A percentile compares a stretch with the other conserved stretches of the same genome.
Evolutionary conservation across 2,888 invertebrate species (phyloP).

Genomic region (Pandemis corylana): DNA sequence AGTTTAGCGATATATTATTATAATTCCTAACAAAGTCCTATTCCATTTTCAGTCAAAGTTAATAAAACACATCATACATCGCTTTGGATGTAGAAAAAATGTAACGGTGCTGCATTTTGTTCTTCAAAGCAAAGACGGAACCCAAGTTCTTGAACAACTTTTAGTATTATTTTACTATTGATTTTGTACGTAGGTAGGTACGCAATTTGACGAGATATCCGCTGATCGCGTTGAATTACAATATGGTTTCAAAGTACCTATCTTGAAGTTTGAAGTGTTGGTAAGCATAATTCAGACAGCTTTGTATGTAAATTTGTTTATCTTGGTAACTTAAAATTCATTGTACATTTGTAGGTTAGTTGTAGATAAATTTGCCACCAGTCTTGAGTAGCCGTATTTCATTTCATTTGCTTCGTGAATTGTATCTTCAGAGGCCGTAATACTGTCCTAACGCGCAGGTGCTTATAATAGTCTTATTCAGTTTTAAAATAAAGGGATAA

Average conservation of each 20-base stretch:
- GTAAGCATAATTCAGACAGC: slow-evolving; percentile 1
- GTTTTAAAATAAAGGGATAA: too few species aligned
- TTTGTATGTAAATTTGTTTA: slow-evolving; percentile 8
- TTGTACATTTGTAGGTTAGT: background rate
- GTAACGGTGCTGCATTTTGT: background rate
- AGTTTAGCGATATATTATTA: too few species aligned
- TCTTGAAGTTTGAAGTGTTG: slow-evolving; percentile 30
- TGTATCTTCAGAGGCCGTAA: too few species aligned
- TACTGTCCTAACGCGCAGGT: too few species aligned
- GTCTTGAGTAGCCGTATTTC: background rate
- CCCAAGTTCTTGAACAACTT: background rate
- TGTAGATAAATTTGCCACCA: background rate
- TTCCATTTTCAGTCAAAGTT: too few species aligned
- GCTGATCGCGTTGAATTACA: slow-evolving; percentile 29
- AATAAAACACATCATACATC: too few species aligned
- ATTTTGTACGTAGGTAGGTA: slow-evolving; percentile 13
- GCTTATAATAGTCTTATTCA: too few species aligned
- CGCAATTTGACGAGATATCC: slow-evolving; percentile 32
- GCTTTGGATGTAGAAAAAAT: too few species aligned
- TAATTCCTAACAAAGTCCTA: too few species aligned
- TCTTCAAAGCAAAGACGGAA: slow-evolving; percentile 7
- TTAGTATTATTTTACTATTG: slow-evolving; percentile 16
- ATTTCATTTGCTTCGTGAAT: background rate
- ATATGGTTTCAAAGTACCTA: slow-evolving; percentile 34
- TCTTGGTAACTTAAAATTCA: background rate